Base-by-base conservation (phyloP, 2,888 invertebrate species). In the Tiphia femorata region DNA sequence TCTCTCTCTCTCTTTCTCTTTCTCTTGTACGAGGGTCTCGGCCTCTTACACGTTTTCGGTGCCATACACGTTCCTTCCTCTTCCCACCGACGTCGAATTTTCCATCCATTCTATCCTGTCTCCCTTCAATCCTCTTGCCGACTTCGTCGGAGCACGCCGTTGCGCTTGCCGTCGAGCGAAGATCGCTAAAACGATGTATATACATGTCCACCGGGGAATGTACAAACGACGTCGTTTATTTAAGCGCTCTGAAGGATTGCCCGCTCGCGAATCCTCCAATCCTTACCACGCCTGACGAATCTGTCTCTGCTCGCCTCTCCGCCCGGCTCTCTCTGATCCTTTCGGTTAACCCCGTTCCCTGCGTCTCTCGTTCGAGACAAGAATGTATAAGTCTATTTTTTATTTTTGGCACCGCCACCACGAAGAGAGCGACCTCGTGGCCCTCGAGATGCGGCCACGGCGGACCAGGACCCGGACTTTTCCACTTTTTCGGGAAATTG, bases 191-290 rank as follows among this genome's bases (percentile, higher is more conserved):
- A 27, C 48, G 55, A 59, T 67, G 65, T 67, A 60, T 64, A 54
- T 49, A 40, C 52, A 30, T 25, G 47, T 62, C 49, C 56, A 49
- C 46, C 56, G 43, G 42, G 50, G 46, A 56, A 66, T 62, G 63
- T 70, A 72, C 72, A 72, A 75, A 75, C 69, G 74, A 71, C 67
- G 66, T 72, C 73, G 63, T 76, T 77, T 73, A 67, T 71, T 72
- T 72, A 64, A 75, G 67, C 64, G 68, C 64, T 58, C 53, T 48
- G 25, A 48, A 64, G 66, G 66, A 73, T 73, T 63, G 62, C 66
- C n/a, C 38, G 42, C 27, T 19, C 54, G 37, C 25, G 60, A 46
- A 51, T 62, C 52, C 54, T 57, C 44, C 56, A 60, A 55, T 65
- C 58, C 56, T 55, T 40, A 30, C 54, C 17, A 10, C 54, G 53